Base-by-base conservation (phyloP, 2,113 vertebrate species). In the Apaloderma vittatum region DNA sequence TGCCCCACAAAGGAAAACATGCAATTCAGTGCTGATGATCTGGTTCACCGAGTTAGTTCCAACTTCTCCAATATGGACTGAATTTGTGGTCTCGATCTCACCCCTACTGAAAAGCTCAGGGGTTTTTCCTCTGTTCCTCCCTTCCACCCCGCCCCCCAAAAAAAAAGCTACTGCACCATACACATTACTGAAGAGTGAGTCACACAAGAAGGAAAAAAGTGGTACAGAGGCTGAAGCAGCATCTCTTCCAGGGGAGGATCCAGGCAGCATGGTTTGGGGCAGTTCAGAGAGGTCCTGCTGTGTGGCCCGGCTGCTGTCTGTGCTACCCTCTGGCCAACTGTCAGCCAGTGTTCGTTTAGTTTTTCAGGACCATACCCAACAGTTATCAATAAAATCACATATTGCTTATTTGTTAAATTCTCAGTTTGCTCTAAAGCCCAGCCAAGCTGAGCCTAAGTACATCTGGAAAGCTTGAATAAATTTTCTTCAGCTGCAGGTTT, bases 401-500 rank as follows among this genome's bases (percentile, higher is more conserved):
- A 67, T n/a, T 84, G 80, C 66, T 75, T 91, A 67, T 61, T 96
- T 67, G 45, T 52, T 82, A 86, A 80, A 77, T 91, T 86, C 72
- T 92, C 59, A 6, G n/a, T 84, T 81, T 91, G 52, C 72, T 95
- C 76, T 85, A 66, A 88, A 88, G 58, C 86, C 88, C 88, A 94
- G 46, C 55, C 67, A 88, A 85, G 40, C 57, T 37, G 70, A 92
- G 85, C 61, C 65, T 48, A 34, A 86, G 65, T 21, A 37, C 95
- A 95, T 89, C 86, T 91, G 91, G 80, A 34, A 80, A 94, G 66
- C 36, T 30, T 72, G 73, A 91, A 93, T 87, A 93, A 49, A 94
- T 94, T 91, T 97, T 85, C 91, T 94, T 91, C 93, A 96, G 94
- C 89, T 97, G 96, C 83, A 93, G 86, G 73, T 94, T 96, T 88